A percentile compares a stretch with the other conserved stretches of the same genome.
Evolutionary conservation across 2,888 invertebrate species (phyloP).

Genomic region (Lepidocyrtoides sp.): DNA sequence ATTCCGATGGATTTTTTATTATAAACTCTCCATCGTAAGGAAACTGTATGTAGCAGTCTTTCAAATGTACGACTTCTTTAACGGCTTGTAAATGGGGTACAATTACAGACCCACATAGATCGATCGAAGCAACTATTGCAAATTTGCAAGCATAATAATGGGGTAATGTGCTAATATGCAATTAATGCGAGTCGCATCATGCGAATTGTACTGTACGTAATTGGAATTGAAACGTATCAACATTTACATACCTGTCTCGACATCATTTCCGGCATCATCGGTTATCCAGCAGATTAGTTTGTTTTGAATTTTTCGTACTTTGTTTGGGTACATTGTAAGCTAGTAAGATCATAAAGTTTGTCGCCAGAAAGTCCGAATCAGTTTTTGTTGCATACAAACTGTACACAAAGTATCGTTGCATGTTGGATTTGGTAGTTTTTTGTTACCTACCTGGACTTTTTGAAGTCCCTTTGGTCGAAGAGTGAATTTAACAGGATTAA

Average conservation of each 20-base stretch:
- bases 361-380: too few species aligned
- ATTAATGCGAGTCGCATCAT: not conserved
- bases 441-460: conserved; percentile 61
- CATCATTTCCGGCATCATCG: conserved; percentile 55
- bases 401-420: too few species aligned
- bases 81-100: conserved; percentile 57
- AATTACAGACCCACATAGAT: conserved; percentile 57
- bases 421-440: not conserved
- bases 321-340: conserved; percentile 72
- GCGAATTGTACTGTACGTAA: too few species aligned
- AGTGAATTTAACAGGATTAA: conserved; percentile 71
- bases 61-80: conserved; percentile 25
- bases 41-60: conserved; percentile 73
- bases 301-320: conserved; percentile 58
- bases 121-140: conserved; percentile 55
- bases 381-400: too few species aligned
- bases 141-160: too few species aligned
- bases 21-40: conserved; percentile 62
- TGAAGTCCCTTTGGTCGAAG: conserved; percentile 75
- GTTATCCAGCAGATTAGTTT: conserved; percentile 69
- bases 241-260: conserved; percentile 63
- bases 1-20: conserved; percentile 62
- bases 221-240: too few species aligned
- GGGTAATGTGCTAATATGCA: not conserved
- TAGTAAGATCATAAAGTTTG: too few species aligned